Conservation (phyloP, 2,888 invertebrate species). For the Eulithis testata region DNA sequence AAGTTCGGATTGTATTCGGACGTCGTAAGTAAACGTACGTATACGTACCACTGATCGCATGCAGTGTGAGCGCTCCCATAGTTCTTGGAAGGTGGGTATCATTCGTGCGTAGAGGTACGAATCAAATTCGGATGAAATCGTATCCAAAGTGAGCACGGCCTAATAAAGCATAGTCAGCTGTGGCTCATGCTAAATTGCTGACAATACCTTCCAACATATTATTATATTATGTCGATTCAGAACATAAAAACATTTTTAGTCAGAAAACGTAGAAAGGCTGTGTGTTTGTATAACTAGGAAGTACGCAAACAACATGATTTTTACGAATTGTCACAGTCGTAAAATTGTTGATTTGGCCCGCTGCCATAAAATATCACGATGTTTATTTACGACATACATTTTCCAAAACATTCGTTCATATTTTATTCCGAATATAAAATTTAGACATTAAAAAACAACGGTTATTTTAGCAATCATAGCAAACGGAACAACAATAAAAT, state of each 20-base stretch:
- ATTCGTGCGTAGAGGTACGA: too few species aligned
- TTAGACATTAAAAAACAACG: slow-evolving; percentile 18
- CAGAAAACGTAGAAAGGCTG: not conserved
- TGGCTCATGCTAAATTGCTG: too few species aligned
- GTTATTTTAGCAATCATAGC: not conserved
- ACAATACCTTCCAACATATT: too few species aligned
- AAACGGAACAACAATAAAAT: not conserved
- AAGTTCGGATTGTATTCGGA: too few species aligned
- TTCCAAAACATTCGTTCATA: slow-evolving; percentile 22
- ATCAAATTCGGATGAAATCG: too few species aligned
- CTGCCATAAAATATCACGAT: slow-evolving; percentile 30
- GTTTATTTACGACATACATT: slow-evolving; percentile 27
- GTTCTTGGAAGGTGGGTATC: too few species aligned
- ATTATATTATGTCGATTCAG: not conserved
- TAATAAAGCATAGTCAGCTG: too few species aligned
- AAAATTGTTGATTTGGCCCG: slow-evolving; percentile 29
- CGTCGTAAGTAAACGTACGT: too few species aligned
- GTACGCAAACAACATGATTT: slow-evolving; percentile 17
- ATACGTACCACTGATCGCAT: too few species aligned
- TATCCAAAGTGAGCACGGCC: too few species aligned
- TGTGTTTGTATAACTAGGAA: not conserved
- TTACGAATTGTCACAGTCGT: slow-evolving; percentile 26
- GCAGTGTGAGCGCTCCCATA: too few species aligned
- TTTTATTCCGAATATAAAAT: slow-evolving; percentile 23
- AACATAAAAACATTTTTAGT: not conserved